Evolutionary conservation across 2,113 vertebrate genomes (phyloP).

Genomic region (Plecturocebus donacophilus): DNA sequence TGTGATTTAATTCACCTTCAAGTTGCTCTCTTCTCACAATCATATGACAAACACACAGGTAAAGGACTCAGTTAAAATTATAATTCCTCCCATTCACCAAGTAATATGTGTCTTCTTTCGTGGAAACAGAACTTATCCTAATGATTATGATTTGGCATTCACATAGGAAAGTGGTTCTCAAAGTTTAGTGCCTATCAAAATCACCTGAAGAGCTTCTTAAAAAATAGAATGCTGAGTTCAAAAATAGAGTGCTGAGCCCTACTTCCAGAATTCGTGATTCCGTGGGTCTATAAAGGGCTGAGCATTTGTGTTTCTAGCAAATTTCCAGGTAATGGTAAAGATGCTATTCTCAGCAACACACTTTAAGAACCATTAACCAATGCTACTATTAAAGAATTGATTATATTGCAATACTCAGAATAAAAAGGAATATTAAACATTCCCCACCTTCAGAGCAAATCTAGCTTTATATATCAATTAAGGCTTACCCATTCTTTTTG

Average conservation of each 20-base stretch:
- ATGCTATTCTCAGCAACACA: background rate
- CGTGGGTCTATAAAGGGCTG: too few species aligned
- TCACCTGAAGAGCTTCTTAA: background rate
- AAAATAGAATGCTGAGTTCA: background rate
- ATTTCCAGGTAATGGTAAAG: background rate
- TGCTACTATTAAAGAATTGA: background rate
- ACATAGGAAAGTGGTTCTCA: background rate
- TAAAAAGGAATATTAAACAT: background rate
- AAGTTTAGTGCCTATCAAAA: background rate
- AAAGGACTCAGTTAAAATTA: slow-evolving; percentile 54
- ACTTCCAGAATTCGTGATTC: background rate
- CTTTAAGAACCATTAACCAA: background rate
- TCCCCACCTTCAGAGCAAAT: background rate
- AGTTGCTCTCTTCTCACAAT: slow-evolving; percentile 41
- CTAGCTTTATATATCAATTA: background rate
- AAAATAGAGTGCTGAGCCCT: background rate
- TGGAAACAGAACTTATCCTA: background rate
- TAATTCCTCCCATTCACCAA: background rate
- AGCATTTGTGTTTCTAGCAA: background rate
- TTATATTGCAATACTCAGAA: background rate
- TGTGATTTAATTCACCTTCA: slow-evolving; percentile 72
- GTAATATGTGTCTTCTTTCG: background rate
- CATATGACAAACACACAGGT: background rate
- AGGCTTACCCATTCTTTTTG: background rate
- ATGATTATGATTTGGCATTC: background rate